Evolutionary conservation across 92 coral and sea anemone species (phyloP).

Genomic region (Zoanthus sociatus): DNA sequence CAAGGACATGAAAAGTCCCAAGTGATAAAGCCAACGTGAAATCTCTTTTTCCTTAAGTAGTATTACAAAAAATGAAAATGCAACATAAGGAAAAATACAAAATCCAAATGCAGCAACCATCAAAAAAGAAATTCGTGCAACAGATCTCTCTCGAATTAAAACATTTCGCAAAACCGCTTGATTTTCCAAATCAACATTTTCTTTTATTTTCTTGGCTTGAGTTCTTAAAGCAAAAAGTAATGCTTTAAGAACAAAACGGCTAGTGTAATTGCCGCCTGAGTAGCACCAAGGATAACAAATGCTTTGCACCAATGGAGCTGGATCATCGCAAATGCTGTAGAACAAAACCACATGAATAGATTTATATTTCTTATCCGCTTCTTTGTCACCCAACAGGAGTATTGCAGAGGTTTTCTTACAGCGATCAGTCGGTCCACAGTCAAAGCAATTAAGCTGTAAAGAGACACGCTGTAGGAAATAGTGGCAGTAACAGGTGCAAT

Average conservation of each 20-base stretch:
- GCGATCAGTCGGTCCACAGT: not conserved
- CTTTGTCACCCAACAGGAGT: not conserved
- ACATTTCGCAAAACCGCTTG: not conserved
- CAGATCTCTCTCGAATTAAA: not conserved
- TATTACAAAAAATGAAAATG: not conserved
- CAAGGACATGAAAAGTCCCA: not conserved
- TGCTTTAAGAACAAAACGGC: not conserved
- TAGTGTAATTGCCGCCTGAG: not conserved
- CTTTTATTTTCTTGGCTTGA: not conserved
- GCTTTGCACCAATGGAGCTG: no score
- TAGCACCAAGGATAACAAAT: not conserved
- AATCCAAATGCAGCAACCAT: not conserved
- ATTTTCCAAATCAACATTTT: not conserved
- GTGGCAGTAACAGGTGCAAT: not conserved
- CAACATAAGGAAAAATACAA: not conserved
- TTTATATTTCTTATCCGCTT: not conserved
- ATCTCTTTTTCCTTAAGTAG: not conserved
- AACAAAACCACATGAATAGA: not conserved
- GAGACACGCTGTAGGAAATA: not conserved
- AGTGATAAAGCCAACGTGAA: not conserved
- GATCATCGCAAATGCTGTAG: not conserved
- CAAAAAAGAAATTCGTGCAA: not conserved
- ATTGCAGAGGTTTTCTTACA: slow-evolving; percentile 2
- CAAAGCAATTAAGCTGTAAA: not conserved
- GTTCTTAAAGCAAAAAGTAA: not conserved